A percentile compares a stretch with the other conserved stretches of the same genome.
phyloP scores from a whole-genome alignment of 2,888 invertebrate genomes.

The Aleiodes testaceus region DNA sequence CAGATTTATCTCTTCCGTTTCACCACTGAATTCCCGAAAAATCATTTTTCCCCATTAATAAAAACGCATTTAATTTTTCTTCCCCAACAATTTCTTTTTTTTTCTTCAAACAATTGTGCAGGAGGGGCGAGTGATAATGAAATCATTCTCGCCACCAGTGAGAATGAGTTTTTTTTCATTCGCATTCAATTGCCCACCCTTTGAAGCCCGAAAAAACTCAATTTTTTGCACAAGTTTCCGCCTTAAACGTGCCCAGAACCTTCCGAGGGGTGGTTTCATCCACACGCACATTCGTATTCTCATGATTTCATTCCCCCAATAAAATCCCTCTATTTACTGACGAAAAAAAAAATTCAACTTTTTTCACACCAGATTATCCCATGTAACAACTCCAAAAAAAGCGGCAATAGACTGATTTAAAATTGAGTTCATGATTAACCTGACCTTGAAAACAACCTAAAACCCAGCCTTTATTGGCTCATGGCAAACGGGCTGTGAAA shows the following conservation, averaged over 20 bases:
- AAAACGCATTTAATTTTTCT: not conserved
- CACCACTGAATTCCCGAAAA: too few relatives aligned
- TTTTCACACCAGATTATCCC: not conserved
- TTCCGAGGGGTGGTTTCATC: conserved; percentile 5
- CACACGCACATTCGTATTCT: conserved; percentile 1
- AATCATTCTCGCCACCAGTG: conserved; percentile 64
- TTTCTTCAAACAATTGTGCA: conserved; percentile 38
- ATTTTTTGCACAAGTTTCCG: conserved; percentile 45
- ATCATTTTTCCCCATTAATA: too few relatives aligned
- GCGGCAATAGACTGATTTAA: not conserved
- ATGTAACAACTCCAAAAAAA: not conserved
- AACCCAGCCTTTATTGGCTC: conserved; percentile 37
- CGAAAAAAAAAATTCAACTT: conserved; percentile 13
- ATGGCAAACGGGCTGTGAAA: conserved; percentile 39
- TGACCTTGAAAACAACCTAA: conserved; percentile 19
- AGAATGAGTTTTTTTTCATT: conserved; percentile 59
- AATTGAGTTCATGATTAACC: not conserved
- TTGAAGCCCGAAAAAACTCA: not conserved
- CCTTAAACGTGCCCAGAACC: conserved; percentile 48
- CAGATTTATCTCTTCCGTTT: too few relatives aligned
- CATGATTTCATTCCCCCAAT: conserved; percentile 1
- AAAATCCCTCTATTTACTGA: conserved; percentile 3
- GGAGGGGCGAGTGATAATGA: conserved; percentile 63
- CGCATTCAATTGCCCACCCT: conserved; percentile 40
- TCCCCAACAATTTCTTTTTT: too few relatives aligned